Base-by-base conservation (phyloP, 1,140 invertebrate genomes). In the Carposina sasakii region DNA sequence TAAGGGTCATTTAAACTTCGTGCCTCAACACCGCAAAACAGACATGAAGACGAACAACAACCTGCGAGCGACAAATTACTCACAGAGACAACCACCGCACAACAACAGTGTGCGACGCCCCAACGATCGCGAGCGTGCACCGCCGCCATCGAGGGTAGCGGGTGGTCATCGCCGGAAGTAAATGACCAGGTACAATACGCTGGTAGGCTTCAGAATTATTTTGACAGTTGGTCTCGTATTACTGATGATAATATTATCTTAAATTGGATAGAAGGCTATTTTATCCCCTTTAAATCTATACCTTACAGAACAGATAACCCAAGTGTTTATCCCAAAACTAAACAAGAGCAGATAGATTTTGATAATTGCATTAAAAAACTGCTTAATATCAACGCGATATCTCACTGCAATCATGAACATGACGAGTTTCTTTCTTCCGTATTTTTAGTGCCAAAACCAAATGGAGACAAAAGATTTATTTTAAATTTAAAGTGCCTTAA, bases 101-200 rank as follows among this genome's bases (percentile, higher is more conserved):
- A n/a, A 39, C 17, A 13, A 9, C 36, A 8, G 13, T 3, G 19
- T 9, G 20, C 17, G 17, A 8, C 20, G 15, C 15, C 12, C 10
- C 19, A 13, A 6, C 2, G 12, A 10, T 34, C 33, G 16, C 4
- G n/a, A n/a, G n/a, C n/a, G n/a, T n/a, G n/a, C 46, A 40, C 36
- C 16, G 8, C 20, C 15, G 13, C 17, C n/a, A 6, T 20, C n/a
- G n/a, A n/a, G n/a, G n/a, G n/a, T n/a, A 23, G 26, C n/a, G 12
- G 3, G 13, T 12, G 19, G 8, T 3, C 21, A 17, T 12, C 44
- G 26, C 23, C 28, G 15, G 34, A n/a, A 39, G 39, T 3, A 20
- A 28, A 43, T 30, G n/a, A n/a, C 10, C 15, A 56, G 54, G 54
- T 55, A 54, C 36, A 2, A 5, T 54, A 55, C 34, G 39, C 48